Base-by-base conservation (phyloP, 2,888 invertebrate genomes). In the Hyles lineata region DNA sequence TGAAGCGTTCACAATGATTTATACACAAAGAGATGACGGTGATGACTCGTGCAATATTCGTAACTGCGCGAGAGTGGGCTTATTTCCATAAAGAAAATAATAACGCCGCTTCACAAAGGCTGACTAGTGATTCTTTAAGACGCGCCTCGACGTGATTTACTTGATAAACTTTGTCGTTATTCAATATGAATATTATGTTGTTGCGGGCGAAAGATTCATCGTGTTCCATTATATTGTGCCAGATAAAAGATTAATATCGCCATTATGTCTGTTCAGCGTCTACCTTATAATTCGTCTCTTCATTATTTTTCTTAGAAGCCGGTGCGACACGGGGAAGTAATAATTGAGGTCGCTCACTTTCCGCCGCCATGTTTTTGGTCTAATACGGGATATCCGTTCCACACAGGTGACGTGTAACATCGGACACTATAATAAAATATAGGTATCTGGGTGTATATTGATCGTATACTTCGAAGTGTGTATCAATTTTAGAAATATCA, bases 1-100 rank as follows among this genome's bases (percentile, higher is more conserved):
- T 81, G 79, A 81, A 79, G 79, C 73, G 75, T 77, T 70, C 77
- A 81, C 80, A 82, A 76, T 76, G 82, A 83, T 84, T 83, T 82
- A 80, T 81, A 76, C 74, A 75, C 50, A 72, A 79, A 76, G 78
- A 82, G 81, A 81, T 79, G 58, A 70, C 77, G 76, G 73, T 75
- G 76, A 79, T 83, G 83, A 85, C 82, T 84, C 74, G 81, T 76
- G 70, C 21, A 74, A 74, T 76, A 72, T 76, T 74, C 76, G 74
- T 52, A 70, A 70, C 58, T 50, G 58, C 70, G 67, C 50, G 67
- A 70, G 58, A 70, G 52, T 52, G 29, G 50, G 58, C 58, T 71
- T 71, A 71, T 60, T 35, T 71, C 71, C 60, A 60, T 70, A 58
- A 59, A 70, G 70, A 71, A 71, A 59, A 61, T 71, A 50, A 71